Percentiles rank a stretch among this genome's conserved stretches.
Evolutionary conservation across 2,797 vertebrate species (phyloP).

Genomic region (Phalloptychus januarius): DNA sequence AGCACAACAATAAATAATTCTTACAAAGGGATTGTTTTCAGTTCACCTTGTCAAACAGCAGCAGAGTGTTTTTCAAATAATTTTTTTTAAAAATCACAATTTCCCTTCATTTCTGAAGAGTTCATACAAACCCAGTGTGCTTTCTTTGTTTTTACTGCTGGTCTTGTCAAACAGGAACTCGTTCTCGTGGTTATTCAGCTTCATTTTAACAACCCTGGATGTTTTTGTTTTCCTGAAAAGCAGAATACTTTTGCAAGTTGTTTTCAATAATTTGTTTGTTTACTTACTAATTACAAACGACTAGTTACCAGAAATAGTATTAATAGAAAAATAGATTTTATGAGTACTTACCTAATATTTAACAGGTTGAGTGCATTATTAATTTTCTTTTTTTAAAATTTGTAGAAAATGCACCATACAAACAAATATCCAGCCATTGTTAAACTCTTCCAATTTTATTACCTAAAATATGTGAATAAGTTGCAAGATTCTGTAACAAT

Average conservation of each 20-base stretch:
- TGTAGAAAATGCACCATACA: neutral
- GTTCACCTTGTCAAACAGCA: constrained; percentile 5
- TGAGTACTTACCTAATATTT: neutral
- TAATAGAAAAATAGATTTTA: neutral
- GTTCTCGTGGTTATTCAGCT: neutral
- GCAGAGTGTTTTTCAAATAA: constrained; percentile 12
- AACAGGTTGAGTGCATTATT: neutral
- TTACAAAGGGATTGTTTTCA: constrained; percentile 3
- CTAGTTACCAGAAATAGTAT: neutral
- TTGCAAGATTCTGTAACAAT: neutral
- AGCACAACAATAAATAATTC: constrained; percentile 17
- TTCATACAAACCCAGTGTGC: constrained; percentile 3
- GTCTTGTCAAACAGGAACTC: neutral
- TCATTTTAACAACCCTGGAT: neutral
- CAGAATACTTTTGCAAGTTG: neutral
- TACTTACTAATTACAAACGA: neutral
- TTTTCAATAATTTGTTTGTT: neutral
- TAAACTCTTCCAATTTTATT: neutral
- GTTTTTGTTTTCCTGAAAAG: constrained; percentile 7
- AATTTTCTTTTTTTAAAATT: neutral
- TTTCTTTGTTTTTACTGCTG: neutral
- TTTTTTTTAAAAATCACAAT: neutral
- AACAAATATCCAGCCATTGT: neutral
- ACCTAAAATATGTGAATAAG: neutral
- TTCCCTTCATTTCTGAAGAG: neutral